A percentile compares a stretch with the other conserved stretches of the same genome.
These are phyloP conservation scores for Conomelus anceps DNA, from an alignment of 2,888 invertebrate species.

Conservation along the genomic window DNA sequence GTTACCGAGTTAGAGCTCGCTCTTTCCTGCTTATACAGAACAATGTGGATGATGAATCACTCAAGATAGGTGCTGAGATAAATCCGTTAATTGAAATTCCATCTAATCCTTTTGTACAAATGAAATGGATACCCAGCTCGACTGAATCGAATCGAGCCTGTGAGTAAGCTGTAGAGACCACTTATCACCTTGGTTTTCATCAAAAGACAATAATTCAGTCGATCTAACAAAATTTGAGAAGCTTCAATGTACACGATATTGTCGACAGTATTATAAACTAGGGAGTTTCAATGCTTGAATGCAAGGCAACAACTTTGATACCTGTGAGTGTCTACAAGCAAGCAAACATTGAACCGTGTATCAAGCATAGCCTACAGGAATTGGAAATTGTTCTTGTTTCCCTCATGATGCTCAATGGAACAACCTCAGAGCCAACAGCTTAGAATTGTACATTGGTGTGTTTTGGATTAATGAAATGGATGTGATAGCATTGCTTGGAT, in stretches of 20 bases:
- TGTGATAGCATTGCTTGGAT: background rate
- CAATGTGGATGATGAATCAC: no score
- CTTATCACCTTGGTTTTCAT: background rate
- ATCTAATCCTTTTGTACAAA: background rate
- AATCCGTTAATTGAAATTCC: background rate
- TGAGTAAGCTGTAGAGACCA: background rate
- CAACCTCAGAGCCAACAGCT: background rate
- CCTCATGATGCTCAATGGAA: background rate
- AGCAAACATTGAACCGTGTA: background rate
- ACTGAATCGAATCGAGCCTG: no score
- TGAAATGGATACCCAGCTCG: background rate
- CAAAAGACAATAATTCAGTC: background rate
- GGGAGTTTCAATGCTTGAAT: background rate
- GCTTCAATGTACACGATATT: background rate
- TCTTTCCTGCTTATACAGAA: background rate
- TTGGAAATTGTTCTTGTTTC: background rate
- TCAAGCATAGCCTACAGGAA: background rate
- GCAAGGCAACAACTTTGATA: background rate
- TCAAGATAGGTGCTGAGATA: background rate
- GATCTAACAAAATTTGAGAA: background rate
- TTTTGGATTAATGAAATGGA: background rate
- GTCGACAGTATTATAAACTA: background rate
- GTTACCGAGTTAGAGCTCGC: background rate
- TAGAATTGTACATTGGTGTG: background rate
- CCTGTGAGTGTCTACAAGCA: background rate